Evolutionary conservation across 35 echinoderm and acorn worm species (phyloP), one percentile per base, ranked within the genome.

Genomic region (Heliocidaris tuberculata): DNA sequence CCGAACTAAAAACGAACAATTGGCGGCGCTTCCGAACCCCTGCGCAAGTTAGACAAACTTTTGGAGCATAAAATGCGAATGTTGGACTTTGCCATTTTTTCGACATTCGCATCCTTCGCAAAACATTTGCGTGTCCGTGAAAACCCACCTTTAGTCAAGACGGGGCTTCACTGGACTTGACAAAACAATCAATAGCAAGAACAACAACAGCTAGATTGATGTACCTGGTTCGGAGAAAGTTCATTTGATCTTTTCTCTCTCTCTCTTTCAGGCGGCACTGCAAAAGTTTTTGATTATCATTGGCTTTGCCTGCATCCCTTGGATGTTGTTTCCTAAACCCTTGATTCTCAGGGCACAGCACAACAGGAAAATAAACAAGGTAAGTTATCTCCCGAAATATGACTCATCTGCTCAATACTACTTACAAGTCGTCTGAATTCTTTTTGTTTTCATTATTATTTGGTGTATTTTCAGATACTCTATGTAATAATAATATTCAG

Each of bases 311-410:
- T 97, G 97, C 93, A 88, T 99, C 15, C 98, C 98, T 10, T 96
- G 95, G 95, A 96, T 99, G 87, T 85, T 99, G 31, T 88, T 95
- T 17, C 94, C 92, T 27, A 99, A 97, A 93, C 98, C 98, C 31
- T 16, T 97, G 7, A 85, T 96, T 19, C 93, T 95, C 13, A 87
- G 93, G 32, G 21, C 94, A 19, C 60, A 95, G 86, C 96, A 96
- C 85, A 96, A 95, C 30, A 97, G 88, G 93, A 98, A 97, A 56
- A 31, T 95, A 71, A 85, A 94, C 15, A 95, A 97, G 96, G 96
- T 96, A 92, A 95, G 93, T 32, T 0, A 49, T 49, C 19, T 85
- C 15, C 9, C 27, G 15, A 42, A 19, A 65, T 78, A 19, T 29
- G 21, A 47, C 17, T 24, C 1, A 11, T 91, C 13, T 94, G 30